Percentiles rank a stretch among this genome's conserved stretches.
Evolutionary conservation across 2,888 invertebrate genomes (phyloP).

Genomic region (Eulithis prunata): DNA sequence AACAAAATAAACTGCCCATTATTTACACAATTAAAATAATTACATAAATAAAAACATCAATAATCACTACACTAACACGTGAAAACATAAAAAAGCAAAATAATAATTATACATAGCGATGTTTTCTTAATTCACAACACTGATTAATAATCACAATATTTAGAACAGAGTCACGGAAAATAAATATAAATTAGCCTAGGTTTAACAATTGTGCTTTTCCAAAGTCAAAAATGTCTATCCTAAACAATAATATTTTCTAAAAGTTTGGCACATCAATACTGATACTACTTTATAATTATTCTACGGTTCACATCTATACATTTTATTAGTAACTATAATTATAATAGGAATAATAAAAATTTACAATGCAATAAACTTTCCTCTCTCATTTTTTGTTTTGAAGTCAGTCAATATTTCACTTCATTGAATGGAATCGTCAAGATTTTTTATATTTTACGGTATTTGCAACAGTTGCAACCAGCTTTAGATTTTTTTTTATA

Average conservation of each 20-base stretch:
- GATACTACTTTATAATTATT: constrained; percentile 40
- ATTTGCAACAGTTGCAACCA: no score
- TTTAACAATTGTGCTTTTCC: constrained; percentile 51
- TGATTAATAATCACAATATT: constrained; percentile 53
- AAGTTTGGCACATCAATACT: constrained; percentile 61
- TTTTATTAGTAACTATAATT: constrained; percentile 51
- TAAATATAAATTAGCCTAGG: constrained; percentile 41
- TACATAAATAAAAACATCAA: constrained; percentile 13
- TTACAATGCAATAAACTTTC: constrained; percentile 36
- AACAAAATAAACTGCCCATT: constrained; percentile 38
- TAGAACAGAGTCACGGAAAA: constrained; percentile 54
- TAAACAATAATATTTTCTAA: constrained; percentile 46
- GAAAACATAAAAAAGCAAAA: constrained; percentile 25
- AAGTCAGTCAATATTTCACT: constrained; percentile 47
- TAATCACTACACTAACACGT: not conserved
- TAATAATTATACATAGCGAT: constrained; percentile 34
- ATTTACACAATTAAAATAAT: constrained; percentile 26
- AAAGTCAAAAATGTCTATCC: constrained; percentile 50
- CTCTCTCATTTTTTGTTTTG: constrained; percentile 43
- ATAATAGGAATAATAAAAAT: constrained; percentile 59
- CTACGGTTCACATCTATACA: constrained; percentile 58
- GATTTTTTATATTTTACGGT: constrained; percentile 1
- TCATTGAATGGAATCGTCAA: constrained; percentile 10
- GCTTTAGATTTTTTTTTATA: not conserved
- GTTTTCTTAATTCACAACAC: constrained; percentile 65